These are phyloP conservation scores for Heteromurus nitidus DNA, from an alignment of 2,888 invertebrate species.

Conservation along the genomic window DNA sequence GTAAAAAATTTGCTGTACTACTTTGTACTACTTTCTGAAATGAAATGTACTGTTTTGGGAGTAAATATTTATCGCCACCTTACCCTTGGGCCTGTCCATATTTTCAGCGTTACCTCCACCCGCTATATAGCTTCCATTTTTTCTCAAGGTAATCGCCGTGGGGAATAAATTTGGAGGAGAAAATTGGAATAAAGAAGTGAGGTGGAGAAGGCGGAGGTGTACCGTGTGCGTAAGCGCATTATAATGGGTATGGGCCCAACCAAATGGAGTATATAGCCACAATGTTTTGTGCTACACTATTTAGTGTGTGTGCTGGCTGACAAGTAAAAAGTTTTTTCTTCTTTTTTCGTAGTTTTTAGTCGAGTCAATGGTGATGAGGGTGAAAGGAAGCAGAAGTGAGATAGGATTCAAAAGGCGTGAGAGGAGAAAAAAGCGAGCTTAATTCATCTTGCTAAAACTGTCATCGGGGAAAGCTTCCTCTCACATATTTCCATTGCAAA, in stretches of 20 bases:
- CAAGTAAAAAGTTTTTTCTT: neutral
- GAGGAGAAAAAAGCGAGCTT: slow-evolving; percentile 42
- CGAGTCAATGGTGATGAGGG: too few relatives aligned
- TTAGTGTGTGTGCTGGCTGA: too few relatives aligned
- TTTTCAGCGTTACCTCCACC: too few relatives aligned
- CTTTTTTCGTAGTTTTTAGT: too few relatives aligned
- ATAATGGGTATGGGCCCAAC: neutral
- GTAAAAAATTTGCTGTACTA: too few relatives aligned
- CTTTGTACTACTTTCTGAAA: too few relatives aligned
- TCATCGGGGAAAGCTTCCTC: slow-evolving; percentile 65
- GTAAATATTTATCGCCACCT: too few relatives aligned
- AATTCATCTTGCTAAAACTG: slow-evolving; percentile 69
- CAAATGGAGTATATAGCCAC: neutral
- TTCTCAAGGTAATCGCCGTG: slow-evolving; percentile 32
- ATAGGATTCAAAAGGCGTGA: slow-evolving; percentile 34
- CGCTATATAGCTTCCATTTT: slow-evolving; percentile 2
- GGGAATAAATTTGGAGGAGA: slow-evolving; percentile 35
- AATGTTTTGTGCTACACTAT: neutral
- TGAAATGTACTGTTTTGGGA: too few relatives aligned
- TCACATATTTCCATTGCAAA: slow-evolving; percentile 66
- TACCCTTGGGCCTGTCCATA: slow-evolving; percentile 33
- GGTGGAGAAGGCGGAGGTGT: too few relatives aligned
- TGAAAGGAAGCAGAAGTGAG: slow-evolving; percentile 24
- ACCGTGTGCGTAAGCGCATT: too few relatives aligned
- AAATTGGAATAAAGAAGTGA: slow-evolving; percentile 21